Percentiles rank a stretch among this genome's conserved stretches.
Conservation (phyloP, 2,888 invertebrate genomes). For the Autographa gamma region DNA sequence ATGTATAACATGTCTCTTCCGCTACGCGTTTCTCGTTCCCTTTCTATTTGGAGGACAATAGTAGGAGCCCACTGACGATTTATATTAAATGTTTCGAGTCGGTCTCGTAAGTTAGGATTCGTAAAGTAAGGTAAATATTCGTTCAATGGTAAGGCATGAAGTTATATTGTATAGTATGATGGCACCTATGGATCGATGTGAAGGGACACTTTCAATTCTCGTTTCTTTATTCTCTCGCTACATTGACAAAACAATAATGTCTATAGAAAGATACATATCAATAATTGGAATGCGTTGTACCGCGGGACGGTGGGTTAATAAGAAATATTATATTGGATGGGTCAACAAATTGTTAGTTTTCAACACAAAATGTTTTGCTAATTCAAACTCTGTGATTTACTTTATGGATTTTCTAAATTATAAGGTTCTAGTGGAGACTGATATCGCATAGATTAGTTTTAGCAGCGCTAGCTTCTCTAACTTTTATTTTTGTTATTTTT, state of each 20-base stretch:
- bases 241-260: constrained; percentile 77
- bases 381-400: constrained; percentile 88
- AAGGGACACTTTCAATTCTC: constrained; percentile 83
- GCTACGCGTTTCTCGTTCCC: constrained; percentile 66
- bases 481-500: constrained; percentile 73
- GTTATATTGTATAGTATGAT: constrained; percentile 72
- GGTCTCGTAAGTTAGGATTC: constrained; percentile 82
- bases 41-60: constrained; percentile 51
- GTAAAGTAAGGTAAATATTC: constrained; percentile 82
- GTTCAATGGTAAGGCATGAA: constrained; percentile 84
- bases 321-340: constrained; percentile 64
- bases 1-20: constrained; percentile 63
- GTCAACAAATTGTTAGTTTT: constrained; percentile 77
- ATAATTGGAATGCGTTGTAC: constrained; percentile 78
- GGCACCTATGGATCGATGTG: constrained; percentile 84
- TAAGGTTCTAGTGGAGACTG: constrained; percentile 89
- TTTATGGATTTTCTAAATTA: constrained; percentile 88
- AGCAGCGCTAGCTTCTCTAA: constrained; percentile 88
- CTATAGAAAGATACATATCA: constrained; percentile 88
- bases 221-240: constrained; percentile 75
- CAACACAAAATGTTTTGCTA: constrained; percentile 85
- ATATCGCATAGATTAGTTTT: constrained; percentile 89
- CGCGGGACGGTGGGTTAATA: constrained; percentile 74
- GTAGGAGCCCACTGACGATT: constrained; percentile 65
- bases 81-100: constrained; percentile 73